These are phyloP conservation scores for Seriola aureovittata DNA, from an alignment of 2,113 vertebrate species.

Conservation along the genomic window DNA sequence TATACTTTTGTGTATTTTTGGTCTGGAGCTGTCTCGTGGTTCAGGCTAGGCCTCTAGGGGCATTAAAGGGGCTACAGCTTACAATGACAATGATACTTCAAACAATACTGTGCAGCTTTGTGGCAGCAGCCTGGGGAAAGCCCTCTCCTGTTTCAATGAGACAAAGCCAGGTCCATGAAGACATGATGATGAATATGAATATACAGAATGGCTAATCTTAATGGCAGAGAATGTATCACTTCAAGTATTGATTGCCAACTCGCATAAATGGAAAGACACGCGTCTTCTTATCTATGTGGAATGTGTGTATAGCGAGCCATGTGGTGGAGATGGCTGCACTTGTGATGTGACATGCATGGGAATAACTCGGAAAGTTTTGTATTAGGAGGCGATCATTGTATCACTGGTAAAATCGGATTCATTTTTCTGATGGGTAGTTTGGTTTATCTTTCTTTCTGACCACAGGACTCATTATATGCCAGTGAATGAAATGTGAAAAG, in stretches of 20 bases:
- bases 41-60: not conserved
- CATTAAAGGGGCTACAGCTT: not conserved
- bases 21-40: not conserved
- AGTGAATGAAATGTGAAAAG: not conserved
- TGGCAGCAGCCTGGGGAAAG: not conserved
- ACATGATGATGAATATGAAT: too few relatives aligned
- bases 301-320: too few relatives aligned
- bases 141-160: not conserved
- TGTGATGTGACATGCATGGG: too few relatives aligned
- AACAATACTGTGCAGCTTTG: not conserved
- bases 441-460: too few relatives aligned
- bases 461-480: not conserved
- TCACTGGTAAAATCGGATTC: too few relatives aligned
- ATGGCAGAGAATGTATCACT: too few relatives aligned
- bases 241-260: not conserved
- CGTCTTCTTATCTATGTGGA: too few relatives aligned
- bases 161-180: too few relatives aligned
- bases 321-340: too few relatives aligned
- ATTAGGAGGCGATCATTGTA: not conserved
- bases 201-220: too few relatives aligned
- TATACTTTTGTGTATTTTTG: not conserved
- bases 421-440: too few relatives aligned
- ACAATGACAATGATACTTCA: not conserved
- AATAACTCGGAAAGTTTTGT: not conserved
- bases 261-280: too few relatives aligned